Base-by-base conservation (phyloP, 2,888 invertebrate genomes). In the Eremobia ochroleuca region DNA sequence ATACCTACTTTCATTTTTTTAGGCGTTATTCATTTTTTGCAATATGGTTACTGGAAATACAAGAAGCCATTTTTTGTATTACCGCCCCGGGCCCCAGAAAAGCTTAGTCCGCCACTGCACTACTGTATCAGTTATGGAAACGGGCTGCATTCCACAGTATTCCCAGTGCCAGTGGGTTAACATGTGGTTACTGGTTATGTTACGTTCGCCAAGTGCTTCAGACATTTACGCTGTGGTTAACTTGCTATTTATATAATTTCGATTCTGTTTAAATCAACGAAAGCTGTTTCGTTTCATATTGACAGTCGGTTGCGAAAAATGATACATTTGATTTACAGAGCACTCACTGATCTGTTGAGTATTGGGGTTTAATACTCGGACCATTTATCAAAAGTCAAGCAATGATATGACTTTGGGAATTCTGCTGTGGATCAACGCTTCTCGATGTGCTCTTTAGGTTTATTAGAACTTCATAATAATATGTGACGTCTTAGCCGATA, bases 261-360 rank as follows among this genome's bases (percentile, higher is more conserved):
- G 46, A 78, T 79, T 68, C 68, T 79, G 77, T 86, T 77, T 80
- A 31, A 79, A 77, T 85, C 73, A 78, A 79, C 76, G 73, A 85
- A 72, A 72, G 74, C 83, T 86, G 83, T 73, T 85, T 83, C 58
- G 31, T 77, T 74, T 85, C 83, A 75, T 67, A 83, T 85, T 83
- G 86, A 77, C 76, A 81, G 75, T 76, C 34, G 70, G 76, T 83
- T 85, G 77, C 86, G 73, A 86, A 82, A 86, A 67, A 79, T 75
- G 75, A 82, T 85, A 73, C 73, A 46, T 85, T 73, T 73, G 76
- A 81, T 82, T 74, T 77, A 77, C 70, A 62, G 65, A 52, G 66
- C 69, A 75, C 72, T 78, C 74, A 73, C 69, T 73, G 77, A 46
- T 67, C 66, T 74, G 71, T 77, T 82, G 78, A 82, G 72, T 59